A percentile compares a stretch with the other conserved stretches of the same genome.
Evolutionary conservation across 2,113 vertebrate species (phyloP).

Genomic region (Synchiropus splendidus): DNA sequence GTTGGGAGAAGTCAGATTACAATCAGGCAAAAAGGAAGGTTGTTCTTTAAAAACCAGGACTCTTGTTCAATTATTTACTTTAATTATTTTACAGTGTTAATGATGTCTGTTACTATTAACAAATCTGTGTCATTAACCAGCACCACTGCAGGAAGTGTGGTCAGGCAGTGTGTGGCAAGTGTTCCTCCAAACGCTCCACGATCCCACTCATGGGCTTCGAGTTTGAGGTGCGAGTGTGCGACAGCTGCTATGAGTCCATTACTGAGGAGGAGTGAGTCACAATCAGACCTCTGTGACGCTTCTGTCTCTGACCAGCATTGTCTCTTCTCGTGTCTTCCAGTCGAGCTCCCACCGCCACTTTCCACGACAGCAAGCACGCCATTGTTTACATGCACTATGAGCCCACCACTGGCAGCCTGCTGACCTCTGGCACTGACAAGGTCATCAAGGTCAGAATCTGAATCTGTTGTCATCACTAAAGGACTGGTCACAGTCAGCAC

Average conservation of each 20-base stretch:
- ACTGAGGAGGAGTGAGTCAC: constrained; percentile 93
- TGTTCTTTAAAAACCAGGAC: too few relatives aligned
- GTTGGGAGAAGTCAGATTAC: too few relatives aligned
- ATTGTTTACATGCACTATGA: constrained; percentile 90
- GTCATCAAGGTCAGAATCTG: constrained; percentile 79
- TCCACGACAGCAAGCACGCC: constrained; percentile 93
- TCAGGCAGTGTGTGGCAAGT: constrained; percentile 90
- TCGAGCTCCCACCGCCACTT: constrained; percentile 88
- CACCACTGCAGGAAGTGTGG: constrained; percentile 97
- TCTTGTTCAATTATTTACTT: too few relatives aligned
- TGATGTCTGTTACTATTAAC: too few relatives aligned
- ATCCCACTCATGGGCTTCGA: constrained; percentile 98
- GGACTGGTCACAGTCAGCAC: too few relatives aligned
- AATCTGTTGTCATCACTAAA: constrained; percentile 8
- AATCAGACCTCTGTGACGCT: constrained; percentile 20
- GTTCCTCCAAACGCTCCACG: constrained; percentile 89
- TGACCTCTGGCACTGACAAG: constrained; percentile 91
- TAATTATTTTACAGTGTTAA: too few relatives aligned
- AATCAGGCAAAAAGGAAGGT: too few relatives aligned
- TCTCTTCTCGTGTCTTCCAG: constrained; percentile 49
- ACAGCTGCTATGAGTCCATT: constrained; percentile 90
- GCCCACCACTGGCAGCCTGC: constrained; percentile 83
- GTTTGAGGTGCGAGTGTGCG: constrained; percentile 93
- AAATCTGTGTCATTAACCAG: constrained; percentile 49
- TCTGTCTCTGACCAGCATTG: constrained; percentile 8